Percentiles rank a stretch among this genome's conserved stretches.
phyloP scores from a whole-genome alignment of 2,888 invertebrate species.

The Blera fallax region DNA sequence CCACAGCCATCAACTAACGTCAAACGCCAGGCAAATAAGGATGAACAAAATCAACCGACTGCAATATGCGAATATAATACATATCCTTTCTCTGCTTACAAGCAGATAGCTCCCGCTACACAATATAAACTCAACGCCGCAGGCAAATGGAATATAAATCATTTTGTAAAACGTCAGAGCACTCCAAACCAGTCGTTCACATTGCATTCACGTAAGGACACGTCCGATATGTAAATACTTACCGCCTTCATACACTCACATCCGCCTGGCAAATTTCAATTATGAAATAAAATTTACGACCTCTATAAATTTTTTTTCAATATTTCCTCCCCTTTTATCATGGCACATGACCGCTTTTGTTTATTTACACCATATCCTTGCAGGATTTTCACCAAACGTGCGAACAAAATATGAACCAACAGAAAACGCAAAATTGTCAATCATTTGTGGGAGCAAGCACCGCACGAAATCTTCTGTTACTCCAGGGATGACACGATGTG shows the following conservation, averaged over 20 bases:
- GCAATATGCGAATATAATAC: too few relatives aligned
- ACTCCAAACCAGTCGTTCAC: neutral
- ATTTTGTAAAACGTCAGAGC: neutral
- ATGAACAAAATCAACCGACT: neutral
- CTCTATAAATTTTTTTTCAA: neutral
- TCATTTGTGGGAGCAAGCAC: neutral
- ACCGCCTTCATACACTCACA: neutral
- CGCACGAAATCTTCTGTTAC: neutral
- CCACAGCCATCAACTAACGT: too few relatives aligned
- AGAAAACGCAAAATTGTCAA: neutral
- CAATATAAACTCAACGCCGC: neutral
- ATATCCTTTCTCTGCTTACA: too few relatives aligned
- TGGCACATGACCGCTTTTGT: neutral
- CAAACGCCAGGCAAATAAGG: neutral
- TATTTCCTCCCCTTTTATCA: neutral
- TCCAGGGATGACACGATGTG: neutral
- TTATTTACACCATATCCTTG: neutral
- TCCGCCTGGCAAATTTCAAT: slow-evolving; percentile 43
- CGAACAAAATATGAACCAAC: neutral
- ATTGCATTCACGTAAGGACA: neutral
- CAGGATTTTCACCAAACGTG: slow-evolving; percentile 5
- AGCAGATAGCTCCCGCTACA: neutral
- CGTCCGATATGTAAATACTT: slow-evolving; percentile 5
- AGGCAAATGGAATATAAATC: neutral
- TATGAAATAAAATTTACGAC: slow-evolving; percentile 32